Conservation (phyloP, 92 coral and sea anemone genomes). For the Actinostola sp. region DNA sequence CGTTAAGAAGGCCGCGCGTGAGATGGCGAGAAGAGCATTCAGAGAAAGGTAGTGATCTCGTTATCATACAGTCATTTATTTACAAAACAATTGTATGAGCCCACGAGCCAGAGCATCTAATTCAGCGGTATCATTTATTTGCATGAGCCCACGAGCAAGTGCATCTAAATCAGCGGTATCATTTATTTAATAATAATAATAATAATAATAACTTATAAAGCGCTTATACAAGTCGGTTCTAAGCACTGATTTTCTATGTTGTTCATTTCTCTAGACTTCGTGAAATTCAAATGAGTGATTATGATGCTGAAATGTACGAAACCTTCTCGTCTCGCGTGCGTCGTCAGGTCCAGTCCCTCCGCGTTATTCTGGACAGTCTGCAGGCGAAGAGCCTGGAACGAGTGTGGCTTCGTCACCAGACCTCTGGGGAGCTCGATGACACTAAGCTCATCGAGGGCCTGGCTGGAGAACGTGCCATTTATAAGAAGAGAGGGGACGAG, state of each 20-base stretch:
- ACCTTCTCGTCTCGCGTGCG: constrained; percentile 95
- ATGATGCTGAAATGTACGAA: constrained; percentile 98
- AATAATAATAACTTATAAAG: no score
- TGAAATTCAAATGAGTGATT: constrained; percentile 96
- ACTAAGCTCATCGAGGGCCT: constrained; percentile 94
- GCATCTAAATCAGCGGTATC: no score
- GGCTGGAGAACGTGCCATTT: constrained; percentile 92
- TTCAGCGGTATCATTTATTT: no score
- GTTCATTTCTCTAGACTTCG: constrained; percentile 70
- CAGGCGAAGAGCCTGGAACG: constrained; percentile 95
- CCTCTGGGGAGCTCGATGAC: constrained; percentile 98
- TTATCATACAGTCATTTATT: not conserved
- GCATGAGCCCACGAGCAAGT: no score
- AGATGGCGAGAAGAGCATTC: constrained; percentile 90
- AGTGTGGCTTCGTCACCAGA: constrained; percentile 98
- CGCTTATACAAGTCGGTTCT: no score
- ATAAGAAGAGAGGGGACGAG: constrained; percentile 93
- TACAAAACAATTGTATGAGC: no score
- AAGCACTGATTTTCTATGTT: no score
- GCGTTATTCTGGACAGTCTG: constrained; percentile 92
- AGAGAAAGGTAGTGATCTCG: constrained; percentile 73
- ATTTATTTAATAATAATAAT: no score
- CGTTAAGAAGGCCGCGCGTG: constrained; percentile 92
- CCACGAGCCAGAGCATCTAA: no score
- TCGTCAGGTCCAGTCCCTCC: constrained; percentile 98